A percentile compares a stretch with the other conserved stretches of the same genome.
Conservation (phyloP, 2,113 vertebrate genomes). For the Picathartes gymnocephalus region DNA sequence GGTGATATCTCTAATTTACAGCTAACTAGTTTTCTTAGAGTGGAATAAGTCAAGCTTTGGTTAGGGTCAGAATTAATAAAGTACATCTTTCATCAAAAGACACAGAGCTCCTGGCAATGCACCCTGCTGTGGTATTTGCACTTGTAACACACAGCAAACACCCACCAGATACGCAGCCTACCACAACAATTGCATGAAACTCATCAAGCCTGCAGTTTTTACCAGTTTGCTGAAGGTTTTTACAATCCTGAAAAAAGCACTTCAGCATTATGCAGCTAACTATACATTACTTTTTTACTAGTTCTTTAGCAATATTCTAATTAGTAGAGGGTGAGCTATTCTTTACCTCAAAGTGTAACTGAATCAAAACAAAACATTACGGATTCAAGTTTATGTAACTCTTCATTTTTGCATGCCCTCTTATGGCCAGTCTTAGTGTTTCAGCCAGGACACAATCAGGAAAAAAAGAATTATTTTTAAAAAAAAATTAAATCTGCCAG, state of each 20-base stretch:
- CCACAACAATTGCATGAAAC: neutral
- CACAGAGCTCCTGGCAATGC: neutral
- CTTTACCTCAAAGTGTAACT: neutral
- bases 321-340: neutral
- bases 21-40: conserved; percentile 25
- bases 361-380: neutral
- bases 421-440: neutral
- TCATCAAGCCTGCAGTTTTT: neutral
- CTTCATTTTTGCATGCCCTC: neutral
- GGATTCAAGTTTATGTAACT: neutral
- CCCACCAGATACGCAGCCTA: neutral
- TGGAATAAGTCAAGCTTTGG: neutral
- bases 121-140: neutral
- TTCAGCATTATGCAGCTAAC: neutral
- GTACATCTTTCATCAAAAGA: conserved; percentile 2
- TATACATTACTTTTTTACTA: neutral
- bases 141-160: neutral
- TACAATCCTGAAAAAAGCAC: neutral
- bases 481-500: neutral
- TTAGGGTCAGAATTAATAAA: conserved; percentile 32
- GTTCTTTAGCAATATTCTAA: neutral
- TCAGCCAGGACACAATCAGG: neutral
- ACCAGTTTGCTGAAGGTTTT: neutral
- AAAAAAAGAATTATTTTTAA: neutral
- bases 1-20: conserved; percentile 19